These are phyloP conservation scores for Copsychus sechellarum DNA, from an alignment of 2,113 vertebrate species.

Conservation along the genomic window DNA sequence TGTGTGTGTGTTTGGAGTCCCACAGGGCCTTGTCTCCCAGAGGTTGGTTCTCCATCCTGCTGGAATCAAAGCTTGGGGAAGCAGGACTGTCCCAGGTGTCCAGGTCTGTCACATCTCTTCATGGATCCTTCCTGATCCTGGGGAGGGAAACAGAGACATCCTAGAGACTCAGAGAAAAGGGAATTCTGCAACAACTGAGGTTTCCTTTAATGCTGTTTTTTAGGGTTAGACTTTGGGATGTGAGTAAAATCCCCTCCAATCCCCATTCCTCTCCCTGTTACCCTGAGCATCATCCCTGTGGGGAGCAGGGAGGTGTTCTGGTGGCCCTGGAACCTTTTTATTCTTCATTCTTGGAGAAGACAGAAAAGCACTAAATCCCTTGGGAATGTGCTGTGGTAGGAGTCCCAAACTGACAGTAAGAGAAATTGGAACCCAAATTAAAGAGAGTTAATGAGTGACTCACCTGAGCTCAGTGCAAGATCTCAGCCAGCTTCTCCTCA, in stretches of 20 bases:
- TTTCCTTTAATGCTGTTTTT: not conserved
- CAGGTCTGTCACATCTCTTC: not conserved
- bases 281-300: not conserved
- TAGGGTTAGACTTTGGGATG: not conserved
- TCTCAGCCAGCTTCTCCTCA: slow-evolving; percentile 88
- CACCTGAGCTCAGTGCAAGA: slow-evolving; percentile 76
- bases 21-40: not conserved
- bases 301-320: not conserved
- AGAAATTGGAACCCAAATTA: not conserved
- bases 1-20: slow-evolving; percentile 28
- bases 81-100: not conserved
- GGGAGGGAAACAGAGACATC: not conserved
- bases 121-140: slow-evolving; percentile 17
- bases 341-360: not conserved
- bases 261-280: not conserved
- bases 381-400: not conserved
- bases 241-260: not conserved
- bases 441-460: not conserved
- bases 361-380: not conserved
- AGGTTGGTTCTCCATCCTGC: not conserved
- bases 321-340: not conserved
- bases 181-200: not conserved
- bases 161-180: not conserved
- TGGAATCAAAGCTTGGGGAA: slow-evolving; percentile 48
- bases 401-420: not conserved